Conservation (phyloP, 2,797 vertebrate genomes). For the Ficedula albicollis region DNA sequence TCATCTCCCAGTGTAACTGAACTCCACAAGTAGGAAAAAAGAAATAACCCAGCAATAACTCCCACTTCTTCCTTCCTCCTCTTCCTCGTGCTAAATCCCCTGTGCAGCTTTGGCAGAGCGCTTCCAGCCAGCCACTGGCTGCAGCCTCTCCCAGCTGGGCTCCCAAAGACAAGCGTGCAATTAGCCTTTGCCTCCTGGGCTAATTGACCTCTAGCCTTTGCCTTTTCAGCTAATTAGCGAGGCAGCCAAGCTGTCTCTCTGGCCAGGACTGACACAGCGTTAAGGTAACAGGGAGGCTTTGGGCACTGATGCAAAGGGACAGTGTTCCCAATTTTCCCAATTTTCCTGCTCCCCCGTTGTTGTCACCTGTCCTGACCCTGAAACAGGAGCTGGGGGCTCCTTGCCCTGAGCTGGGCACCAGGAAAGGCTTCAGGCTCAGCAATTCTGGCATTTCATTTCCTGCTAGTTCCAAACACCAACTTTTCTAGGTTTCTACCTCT, state of each 20-base stretch:
- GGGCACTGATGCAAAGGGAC: neutral
- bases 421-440: neutral
- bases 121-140: neutral
- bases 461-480: neutral
- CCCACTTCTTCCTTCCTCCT: neutral
- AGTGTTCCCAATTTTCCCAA: neutral
- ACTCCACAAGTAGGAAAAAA: neutral
- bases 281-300: neutral
- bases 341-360: neutral
- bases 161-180: neutral
- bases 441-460: neutral
- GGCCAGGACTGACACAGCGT: neutral
- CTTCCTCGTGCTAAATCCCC: neutral
- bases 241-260: neutral
- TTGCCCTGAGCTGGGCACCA: neutral
- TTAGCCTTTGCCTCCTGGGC: neutral
- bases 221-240: slow-evolving; percentile 4
- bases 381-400: neutral
- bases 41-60: neutral
- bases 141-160: neutral
- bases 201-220: slow-evolving; percentile 16
- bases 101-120: neutral
- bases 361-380: neutral
- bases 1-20: neutral
- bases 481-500: neutral